A percentile compares a stretch with the other conserved stretches of the same genome.
phyloP scores from a whole-genome alignment of 2,113 vertebrate species.

The Cynopterus brachyotis region DNA sequence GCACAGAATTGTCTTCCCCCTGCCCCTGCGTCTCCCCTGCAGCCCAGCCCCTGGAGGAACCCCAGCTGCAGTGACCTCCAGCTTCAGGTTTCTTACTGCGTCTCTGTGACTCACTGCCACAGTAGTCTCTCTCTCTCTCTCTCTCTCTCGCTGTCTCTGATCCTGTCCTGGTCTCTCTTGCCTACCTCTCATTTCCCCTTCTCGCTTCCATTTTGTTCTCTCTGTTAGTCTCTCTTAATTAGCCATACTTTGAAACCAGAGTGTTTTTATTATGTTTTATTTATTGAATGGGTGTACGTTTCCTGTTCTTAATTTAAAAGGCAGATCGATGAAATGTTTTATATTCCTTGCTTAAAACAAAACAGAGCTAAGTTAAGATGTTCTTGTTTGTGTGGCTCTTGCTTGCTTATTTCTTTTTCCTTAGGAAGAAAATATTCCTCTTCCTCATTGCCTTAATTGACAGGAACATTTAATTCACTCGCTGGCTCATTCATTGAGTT shows the following conservation, averaged over 20 bases:
- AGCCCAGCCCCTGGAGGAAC: not conserved
- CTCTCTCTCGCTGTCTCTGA: not conserved
- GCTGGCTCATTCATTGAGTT: not conserved
- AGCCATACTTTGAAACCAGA: slow-evolving; percentile 62
- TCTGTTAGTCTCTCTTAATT: slow-evolving; percentile 70
- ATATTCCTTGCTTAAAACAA: slow-evolving; percentile 70
- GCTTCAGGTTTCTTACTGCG: not conserved
- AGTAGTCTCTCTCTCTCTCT: not conserved
- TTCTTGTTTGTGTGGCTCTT: slow-evolving; percentile 22
- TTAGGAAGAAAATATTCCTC: not conserved
- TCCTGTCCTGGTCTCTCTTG: not conserved
- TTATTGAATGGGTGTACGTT: slow-evolving; percentile 71
- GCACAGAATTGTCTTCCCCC: not conserved
- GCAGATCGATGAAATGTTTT: slow-evolving; percentile 75
- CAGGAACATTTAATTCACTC: slow-evolving; percentile 15
- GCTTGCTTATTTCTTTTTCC: slow-evolving; percentile 25
- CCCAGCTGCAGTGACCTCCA: not conserved
- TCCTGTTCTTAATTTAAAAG: slow-evolving; percentile 79
- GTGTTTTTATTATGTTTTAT: slow-evolving; percentile 78
- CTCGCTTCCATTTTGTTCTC: slow-evolving; percentile 9
- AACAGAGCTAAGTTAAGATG: slow-evolving; percentile 69
- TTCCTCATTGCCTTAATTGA: slow-evolving; percentile 1
- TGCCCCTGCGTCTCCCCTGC: not conserved
- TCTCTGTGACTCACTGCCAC: not conserved
- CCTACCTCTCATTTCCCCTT: not conserved